These are phyloP conservation scores for Sminthopsis crassicaudata DNA, from an alignment of 2,113 vertebrate species.

Conservation along the genomic window DNA sequence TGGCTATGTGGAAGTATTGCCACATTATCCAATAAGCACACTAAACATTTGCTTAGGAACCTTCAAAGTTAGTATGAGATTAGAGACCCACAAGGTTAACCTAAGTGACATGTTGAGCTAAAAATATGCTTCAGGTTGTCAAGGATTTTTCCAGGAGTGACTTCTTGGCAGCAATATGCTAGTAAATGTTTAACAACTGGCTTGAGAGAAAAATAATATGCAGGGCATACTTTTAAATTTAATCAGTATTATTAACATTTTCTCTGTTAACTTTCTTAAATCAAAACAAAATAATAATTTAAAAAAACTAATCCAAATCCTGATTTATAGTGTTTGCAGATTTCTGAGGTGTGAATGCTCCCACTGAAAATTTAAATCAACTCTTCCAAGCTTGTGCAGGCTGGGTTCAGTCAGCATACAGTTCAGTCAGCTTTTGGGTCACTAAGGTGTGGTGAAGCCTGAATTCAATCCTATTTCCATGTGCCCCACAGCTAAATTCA, in stretches of 20 bases:
- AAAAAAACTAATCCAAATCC: neutral
- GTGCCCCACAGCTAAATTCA: neutral
- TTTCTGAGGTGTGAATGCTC: neutral
- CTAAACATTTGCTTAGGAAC: neutral
- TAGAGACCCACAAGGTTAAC: neutral
- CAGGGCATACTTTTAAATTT: neutral
- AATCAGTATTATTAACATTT: neutral
- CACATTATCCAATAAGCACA: neutral
- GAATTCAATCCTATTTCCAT: neutral
- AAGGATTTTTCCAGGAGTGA: neutral
- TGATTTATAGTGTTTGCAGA: neutral
- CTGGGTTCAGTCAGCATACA: neutral
- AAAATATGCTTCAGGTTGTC: neutral
- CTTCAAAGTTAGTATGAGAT: neutral
- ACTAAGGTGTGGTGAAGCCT: neutral
- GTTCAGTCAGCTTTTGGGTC: neutral
- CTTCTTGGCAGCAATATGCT: neutral
- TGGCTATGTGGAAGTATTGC: neutral
- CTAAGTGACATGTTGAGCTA: neutral
- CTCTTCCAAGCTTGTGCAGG: neutral
- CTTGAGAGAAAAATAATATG: neutral
- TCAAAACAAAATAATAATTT: neutral
- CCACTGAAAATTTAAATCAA: neutral
- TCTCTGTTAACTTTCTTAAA: neutral
- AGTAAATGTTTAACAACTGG: neutral